Conservation (phyloP, 2,888 invertebrate species). For the Sphaerophoria rueppellii region DNA sequence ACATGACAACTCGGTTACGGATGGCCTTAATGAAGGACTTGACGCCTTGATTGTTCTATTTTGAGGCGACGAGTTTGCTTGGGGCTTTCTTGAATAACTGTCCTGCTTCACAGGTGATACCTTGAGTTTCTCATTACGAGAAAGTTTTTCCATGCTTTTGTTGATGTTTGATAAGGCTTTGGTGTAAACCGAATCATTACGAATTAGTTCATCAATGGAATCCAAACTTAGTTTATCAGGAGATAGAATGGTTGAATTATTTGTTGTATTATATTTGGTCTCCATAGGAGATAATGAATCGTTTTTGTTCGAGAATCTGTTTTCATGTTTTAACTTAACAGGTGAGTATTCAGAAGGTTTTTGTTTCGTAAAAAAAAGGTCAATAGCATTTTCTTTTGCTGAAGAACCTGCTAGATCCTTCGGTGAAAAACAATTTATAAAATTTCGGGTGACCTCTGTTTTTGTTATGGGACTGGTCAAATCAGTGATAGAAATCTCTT, state of each 20-base stretch:
- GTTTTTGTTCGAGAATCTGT: background rate
- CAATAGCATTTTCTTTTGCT: background rate
- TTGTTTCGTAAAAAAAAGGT: background rate
- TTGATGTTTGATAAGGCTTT: conserved; percentile 77
- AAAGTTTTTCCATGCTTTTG: conserved; percentile 77
- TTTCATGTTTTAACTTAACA: conserved; percentile 7
- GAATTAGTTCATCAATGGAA: conserved; percentile 76
- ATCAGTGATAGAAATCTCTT: conserved; percentile 18
- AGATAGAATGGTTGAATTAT: conserved; percentile 32
- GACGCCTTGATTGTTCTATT: too few relatives aligned
- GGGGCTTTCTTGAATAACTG: background rate
- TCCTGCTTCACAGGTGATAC: background rate
- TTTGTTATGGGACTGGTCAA: background rate
- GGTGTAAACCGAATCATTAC: conserved; percentile 77
- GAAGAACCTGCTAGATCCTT: conserved; percentile 18
- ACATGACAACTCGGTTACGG: too few relatives aligned
- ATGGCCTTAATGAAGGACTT: too few relatives aligned
- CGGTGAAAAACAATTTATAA: conserved; percentile 42
- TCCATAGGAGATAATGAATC: conserved; percentile 42
- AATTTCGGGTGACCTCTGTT: background rate
- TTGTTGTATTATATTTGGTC: conserved; percentile 4
- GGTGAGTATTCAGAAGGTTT: conserved; percentile 3
- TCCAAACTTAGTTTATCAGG: conserved; percentile 76
- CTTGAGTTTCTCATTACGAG: conserved; percentile 29
- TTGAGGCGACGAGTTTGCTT: too few relatives aligned